A percentile compares a stretch with the other conserved stretches of the same genome.
phyloP scores from a whole-genome alignment of 2,113 vertebrate genomes.

The Polyodon spathula region DNA sequence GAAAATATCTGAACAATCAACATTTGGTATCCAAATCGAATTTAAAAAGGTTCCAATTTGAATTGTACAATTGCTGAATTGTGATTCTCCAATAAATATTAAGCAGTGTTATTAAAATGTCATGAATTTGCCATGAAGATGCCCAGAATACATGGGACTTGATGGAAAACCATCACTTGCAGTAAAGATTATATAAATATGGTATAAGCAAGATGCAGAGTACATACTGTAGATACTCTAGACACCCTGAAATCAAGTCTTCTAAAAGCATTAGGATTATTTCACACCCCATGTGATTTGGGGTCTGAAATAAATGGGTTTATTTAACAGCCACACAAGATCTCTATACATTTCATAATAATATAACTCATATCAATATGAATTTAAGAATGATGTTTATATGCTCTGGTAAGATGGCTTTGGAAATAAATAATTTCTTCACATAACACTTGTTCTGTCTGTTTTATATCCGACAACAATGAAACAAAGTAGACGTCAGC shows the following conservation, averaged over 20 bases:
- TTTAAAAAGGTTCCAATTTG: not conserved
- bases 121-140: not conserved
- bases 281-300: not conserved
- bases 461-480: not conserved
- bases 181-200: not conserved
- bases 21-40: not conserved
- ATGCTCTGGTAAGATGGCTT: no score
- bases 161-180: not conserved
- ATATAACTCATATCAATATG: no score
- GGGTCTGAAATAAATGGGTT: slow-evolving; percentile 21
- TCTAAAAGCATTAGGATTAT: slow-evolving; percentile 11
- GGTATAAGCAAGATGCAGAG: not conserved
- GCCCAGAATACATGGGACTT: not conserved
- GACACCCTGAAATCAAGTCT: not conserved
- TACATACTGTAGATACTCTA: not conserved
- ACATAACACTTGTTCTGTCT: no score
- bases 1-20: not conserved
- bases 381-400: no score
- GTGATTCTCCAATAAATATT: slow-evolving; percentile 5
- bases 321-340: slow-evolving; percentile 21
- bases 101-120: slow-evolving; percentile 4
- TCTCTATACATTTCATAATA: not conserved
- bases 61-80: not conserved
- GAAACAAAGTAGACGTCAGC: no score
- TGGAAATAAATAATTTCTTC: no score